These are phyloP conservation scores for Apodemia duryi DNA, from an alignment of 2,888 invertebrate genomes.

Conservation along the genomic window DNA sequence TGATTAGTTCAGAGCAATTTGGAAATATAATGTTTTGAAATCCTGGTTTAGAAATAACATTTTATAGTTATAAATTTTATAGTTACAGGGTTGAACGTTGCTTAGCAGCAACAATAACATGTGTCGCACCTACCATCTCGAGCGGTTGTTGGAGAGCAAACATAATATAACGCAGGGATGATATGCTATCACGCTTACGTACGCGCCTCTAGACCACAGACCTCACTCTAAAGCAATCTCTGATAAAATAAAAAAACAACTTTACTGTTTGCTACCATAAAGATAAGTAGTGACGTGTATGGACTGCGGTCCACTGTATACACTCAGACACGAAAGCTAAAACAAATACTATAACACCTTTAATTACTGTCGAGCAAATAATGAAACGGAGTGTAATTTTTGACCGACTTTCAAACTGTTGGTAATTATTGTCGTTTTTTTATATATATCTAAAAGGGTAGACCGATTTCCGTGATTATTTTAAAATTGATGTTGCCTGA, in stretches of 20 bases:
- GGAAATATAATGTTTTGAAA: too few relatives aligned
- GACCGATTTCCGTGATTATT: too few relatives aligned
- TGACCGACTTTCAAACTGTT: neutral
- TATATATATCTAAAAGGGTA: too few relatives aligned
- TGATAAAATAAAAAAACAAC: slow-evolving; percentile 63
- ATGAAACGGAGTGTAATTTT: slow-evolving; percentile 40
- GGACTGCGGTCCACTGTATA: slow-evolving; percentile 56
- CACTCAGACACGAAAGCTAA: slow-evolving; percentile 50
- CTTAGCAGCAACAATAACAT: slow-evolving; percentile 15
- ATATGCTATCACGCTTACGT: slow-evolving; percentile 51
- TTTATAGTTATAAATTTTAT: too few relatives aligned
- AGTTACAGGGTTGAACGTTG: neutral
- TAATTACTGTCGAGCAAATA: slow-evolving; percentile 59
- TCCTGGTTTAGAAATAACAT: too few relatives aligned
- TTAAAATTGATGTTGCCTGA: too few relatives aligned
- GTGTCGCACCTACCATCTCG: slow-evolving; percentile 39
- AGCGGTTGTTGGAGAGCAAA: slow-evolving; percentile 51
- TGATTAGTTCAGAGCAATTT: too few relatives aligned
- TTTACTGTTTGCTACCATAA: slow-evolving; percentile 66
- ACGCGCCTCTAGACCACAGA: slow-evolving; percentile 43
- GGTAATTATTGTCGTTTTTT: neutral
- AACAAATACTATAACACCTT: slow-evolving; percentile 44
- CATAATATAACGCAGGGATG: slow-evolving; percentile 55
- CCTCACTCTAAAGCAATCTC: slow-evolving; percentile 54
- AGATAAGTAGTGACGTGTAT: slow-evolving; percentile 63